Evolutionary conservation across 2,113 vertebrate species (phyloP), one percentile per base, ranked within the genome.

Genomic region (Carassius gibelio): DNA sequence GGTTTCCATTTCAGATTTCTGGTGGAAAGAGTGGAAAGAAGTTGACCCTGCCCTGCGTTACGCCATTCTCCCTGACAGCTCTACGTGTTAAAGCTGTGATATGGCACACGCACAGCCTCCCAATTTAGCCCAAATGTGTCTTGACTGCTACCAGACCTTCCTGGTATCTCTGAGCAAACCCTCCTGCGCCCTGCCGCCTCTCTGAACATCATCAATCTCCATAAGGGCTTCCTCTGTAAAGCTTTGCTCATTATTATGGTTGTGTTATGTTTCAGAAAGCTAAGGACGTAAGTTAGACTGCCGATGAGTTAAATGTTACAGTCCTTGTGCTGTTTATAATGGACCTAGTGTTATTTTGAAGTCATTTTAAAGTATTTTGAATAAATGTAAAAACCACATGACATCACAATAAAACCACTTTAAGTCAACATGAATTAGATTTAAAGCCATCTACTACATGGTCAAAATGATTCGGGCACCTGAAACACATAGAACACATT

Each of bases 1-100:
- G 96, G 95, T 96, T 97, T 93, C 95, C 94, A 96, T 97, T 96
- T 96, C 86, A 92, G 93, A 42, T 78, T 93, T 92, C 86, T 94
- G 94, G 93, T 92, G 95, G 94, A 92, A 90, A 92, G 93, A 94
- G 94, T 81, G 78, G 59, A 81, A 66, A 64, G 59, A 66, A 94
- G 91, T 93, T 95, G 95, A 96, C 96, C 95, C 94, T 78, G 94
- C 90, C 90, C 36, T 88, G 90, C 92, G 94, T 93, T 92, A 91
- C 94, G 93, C 94, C 93, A 91, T 95, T 95, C 93, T 90, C 50
- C 94, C 94, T 94, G 94, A 95, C 94, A 95, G 95, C 93, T 94
- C 89, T 89, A 55, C 91, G 92, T 92, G 84, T 91, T 88, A 90
- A 90, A 88, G 91, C 94, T 90, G 91, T 87, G 92, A 92, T 93